Evolutionary conservation across 2,888 invertebrate species (phyloP), one percentile per base, ranked within the genome.

Genomic region (Cylloceria caligata): DNA sequence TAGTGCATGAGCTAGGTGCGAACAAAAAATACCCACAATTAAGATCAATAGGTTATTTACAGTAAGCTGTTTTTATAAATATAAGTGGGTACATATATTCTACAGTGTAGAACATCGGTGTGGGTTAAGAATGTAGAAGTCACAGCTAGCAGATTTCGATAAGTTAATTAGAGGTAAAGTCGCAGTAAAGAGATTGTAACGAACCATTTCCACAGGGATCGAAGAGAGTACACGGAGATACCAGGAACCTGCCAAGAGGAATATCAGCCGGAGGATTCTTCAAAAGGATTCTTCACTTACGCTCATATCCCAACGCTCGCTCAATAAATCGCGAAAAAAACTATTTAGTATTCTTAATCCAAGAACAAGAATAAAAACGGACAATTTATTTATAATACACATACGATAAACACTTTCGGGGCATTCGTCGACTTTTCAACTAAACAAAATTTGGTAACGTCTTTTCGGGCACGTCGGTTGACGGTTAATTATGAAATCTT

Each of bases 161-260:
- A 55, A 71, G 24, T 27, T 71, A 57, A 57, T 27, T 39, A 27
- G 27, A 42, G 19, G 42, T 24, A 39, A 42, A 55, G 13, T 5
- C 60, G 62, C 21, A 62, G n/a, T 47, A 45, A 77, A 67, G 69
- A 76, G 71, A 85, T 64, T 85, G 76, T 72, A 84, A 73, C 57
- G 74, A 84, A 86, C 73, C 69, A 82, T 90, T 88, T 92, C 88
- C 89, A 65, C 92, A 92, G 92, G 89, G 84, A 91, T 86, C 89
- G 88, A 84, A 87, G 83, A 77, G 90, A 91, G 19, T 92, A 92
- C 80, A 45, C 67, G 60, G 86, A 87, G 69, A 87, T 92, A 85
- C 89, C 90, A 30, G 92, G 91, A 69, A 85, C 84, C 68, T 89
- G 89, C 82, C 86, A 88, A 27, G 90, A 81, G 77, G 86, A 87